Evolutionary conservation across 2,888 invertebrate genomes (phyloP), one percentile per base, ranked within the genome.

Genomic region (Lochmaea crataegi): DNA sequence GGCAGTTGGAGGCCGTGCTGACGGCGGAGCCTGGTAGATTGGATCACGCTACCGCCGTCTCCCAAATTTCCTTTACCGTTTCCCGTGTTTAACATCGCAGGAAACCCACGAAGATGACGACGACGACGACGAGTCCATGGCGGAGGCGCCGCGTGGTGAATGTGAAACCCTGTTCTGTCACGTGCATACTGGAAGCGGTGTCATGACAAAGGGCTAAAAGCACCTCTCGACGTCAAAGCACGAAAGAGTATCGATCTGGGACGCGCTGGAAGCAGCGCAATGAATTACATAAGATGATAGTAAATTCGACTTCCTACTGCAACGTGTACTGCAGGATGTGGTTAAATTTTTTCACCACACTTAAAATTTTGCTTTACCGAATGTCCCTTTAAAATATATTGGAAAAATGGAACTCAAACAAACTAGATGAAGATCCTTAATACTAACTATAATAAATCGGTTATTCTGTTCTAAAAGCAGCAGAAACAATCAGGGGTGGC

Each of bases 1-100:
- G 97, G 94, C 82, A 93, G 87, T 87, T 96, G 95, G 75, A 96
- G 87, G 74, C 96, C 96, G 89, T 96, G 92, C 82, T 92, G 88
- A 81, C 96, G 92, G 80, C 95, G 89, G 87, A 88, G 88, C 79
- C 86, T 87, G 85, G 86, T 83, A 83, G 83, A 82, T 85, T 72
- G 61, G 68, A 86, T 66, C 56, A 71, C 76, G 80, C 84, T 86
- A 71, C 82, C 74, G 68, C 75, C 78, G 80, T 84, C 86, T 71
- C 82, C 74, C 65, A 38, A 68, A 65, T 65, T 65, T 60, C 68
- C 68, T 68, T 68, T 68, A 74, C 74, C 78, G 77, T 81, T 82
- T 80, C 75, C 80, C 76, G 78, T 77, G 78, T 77, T 80, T 75
- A 82, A 74, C 83, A 83, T 83, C 74, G 79, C 80, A 78, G 77